These are phyloP conservation scores for Sebastolobus alascanus DNA, from an alignment of 2,797 vertebrate genomes.

Conservation along the genomic window DNA sequence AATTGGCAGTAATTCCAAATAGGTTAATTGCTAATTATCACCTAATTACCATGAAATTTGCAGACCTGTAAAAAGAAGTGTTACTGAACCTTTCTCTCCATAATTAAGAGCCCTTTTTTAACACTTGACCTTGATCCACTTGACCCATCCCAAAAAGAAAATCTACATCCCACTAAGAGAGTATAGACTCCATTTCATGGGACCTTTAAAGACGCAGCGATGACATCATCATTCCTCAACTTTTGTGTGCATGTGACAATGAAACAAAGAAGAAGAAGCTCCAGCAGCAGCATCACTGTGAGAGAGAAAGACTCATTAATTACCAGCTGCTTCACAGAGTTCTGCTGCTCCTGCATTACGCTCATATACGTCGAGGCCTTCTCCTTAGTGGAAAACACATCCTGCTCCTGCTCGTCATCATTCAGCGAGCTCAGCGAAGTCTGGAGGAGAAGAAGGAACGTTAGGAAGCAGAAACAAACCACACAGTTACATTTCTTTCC, in stretches of 20 bases:
- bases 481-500: no score
- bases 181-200: no score
- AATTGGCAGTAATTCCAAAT: no score
- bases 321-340: constrained; percentile 88
- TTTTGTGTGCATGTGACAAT: neutral
- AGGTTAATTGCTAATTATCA: no score
- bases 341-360: constrained; percentile 87
- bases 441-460: constrained; percentile 57
- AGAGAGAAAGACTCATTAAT: neutral
- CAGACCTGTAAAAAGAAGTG: no score
- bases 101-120: no score
- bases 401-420: constrained; percentile 77
- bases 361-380: constrained; percentile 72
- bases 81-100: no score
- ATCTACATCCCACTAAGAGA: no score
- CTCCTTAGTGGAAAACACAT: constrained; percentile 69
- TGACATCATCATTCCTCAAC: neutral
- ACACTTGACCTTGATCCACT: no score
- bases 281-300: neutral
- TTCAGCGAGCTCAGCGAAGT: constrained; percentile 73
- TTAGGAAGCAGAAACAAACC: neutral
- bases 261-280: neutral
- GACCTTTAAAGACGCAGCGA: neutral
- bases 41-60: no score
- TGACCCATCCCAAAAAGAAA: neutral